These are phyloP conservation scores for Eilema griseolum DNA, from an alignment of 2,888 invertebrate genomes.

Conservation along the genomic window DNA sequence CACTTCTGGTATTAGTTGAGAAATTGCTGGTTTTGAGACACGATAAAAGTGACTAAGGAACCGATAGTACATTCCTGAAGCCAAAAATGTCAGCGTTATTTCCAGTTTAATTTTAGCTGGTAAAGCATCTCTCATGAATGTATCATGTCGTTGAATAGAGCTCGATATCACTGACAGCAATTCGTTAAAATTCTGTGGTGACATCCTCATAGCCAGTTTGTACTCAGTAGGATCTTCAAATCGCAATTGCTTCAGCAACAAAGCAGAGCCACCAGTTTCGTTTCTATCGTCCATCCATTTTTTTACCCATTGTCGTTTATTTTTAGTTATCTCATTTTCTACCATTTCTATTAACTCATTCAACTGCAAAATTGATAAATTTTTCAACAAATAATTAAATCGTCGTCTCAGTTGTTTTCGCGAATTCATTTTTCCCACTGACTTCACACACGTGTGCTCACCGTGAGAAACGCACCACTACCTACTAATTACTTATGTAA, in stretches of 20 bases:
- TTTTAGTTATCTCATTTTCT: slow-evolving; percentile 32
- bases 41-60: slow-evolving; percentile 50
- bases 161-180: slow-evolving; percentile 41
- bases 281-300: too few species aligned
- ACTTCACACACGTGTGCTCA: slow-evolving; percentile 28
- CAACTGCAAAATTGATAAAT: slow-evolving; percentile 23
- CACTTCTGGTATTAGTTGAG: too few species aligned
- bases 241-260: slow-evolving; percentile 41
- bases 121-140: slow-evolving; percentile 51
- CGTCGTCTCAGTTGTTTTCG: slow-evolving; percentile 11
- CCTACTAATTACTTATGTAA: slow-evolving; percentile 27
- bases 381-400: slow-evolving; percentile 28
- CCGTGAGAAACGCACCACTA: slow-evolving; percentile 25
- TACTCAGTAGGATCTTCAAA: slow-evolving; percentile 35
- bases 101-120: slow-evolving; percentile 56
- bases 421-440: slow-evolving; percentile 23
- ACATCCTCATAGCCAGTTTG: slow-evolving; percentile 41
- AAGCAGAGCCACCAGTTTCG: slow-evolving; percentile 46
- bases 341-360: slow-evolving; percentile 23
- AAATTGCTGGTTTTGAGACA: slow-evolving; percentile 46
- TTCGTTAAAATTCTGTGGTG: slow-evolving; percentile 41
- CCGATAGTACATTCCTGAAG: slow-evolving; percentile 51
- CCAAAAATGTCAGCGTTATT: slow-evolving; percentile 54
- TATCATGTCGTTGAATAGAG: slow-evolving; percentile 49
- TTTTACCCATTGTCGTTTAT: slow-evolving; percentile 53